Evolutionary conservation across 37 sponge, comb jelly and placozoan species (phyloP).

Genomic region (Chondrilla cf. caribensis): DNA sequence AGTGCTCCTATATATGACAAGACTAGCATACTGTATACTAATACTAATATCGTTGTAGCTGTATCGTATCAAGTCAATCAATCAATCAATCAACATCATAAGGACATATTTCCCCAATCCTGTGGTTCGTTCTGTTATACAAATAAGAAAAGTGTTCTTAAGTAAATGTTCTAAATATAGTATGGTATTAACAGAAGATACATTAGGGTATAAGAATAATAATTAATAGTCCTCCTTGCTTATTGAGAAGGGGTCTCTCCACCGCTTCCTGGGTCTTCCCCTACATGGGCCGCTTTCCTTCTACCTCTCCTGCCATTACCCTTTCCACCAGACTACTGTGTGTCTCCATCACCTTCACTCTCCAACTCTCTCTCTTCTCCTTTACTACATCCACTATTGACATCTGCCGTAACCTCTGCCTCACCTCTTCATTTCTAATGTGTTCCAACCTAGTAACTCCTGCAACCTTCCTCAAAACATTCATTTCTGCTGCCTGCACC

Average conservation of each 20-base stretch:
- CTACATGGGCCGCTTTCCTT: constrained; percentile 2
- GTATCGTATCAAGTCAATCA: too few species aligned
- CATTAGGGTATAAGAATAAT: too few species aligned
- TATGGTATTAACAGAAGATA: background rate
- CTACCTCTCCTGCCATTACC: constrained; percentile 1
- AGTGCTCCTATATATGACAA: too few species aligned
- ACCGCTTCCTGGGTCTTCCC: constrained; percentile 10
- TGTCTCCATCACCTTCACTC: background rate
- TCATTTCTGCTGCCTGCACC: constrained; percentile 13
- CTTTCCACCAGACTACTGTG: background rate
- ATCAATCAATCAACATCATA: background rate
- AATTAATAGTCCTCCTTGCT: background rate
- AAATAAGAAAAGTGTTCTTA: background rate
- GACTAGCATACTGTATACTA: too few species aligned
- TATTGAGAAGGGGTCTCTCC: background rate
- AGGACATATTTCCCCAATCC: background rate
- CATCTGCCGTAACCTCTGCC: background rate
- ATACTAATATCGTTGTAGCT: too few species aligned
- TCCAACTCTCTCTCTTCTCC: constrained; percentile 13
- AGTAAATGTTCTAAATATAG: background rate
- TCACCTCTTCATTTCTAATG: constrained; percentile 1
- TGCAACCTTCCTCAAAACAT: constrained; percentile 1
- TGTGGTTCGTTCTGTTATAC: background rate
- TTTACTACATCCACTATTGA: background rate
- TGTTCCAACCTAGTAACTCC: constrained; percentile 16